Percentiles rank a stretch among this genome's conserved stretches.
Evolutionary conservation across 2,888 invertebrate species (phyloP).

Genomic region (Torymus aiolomorphi): DNA sequence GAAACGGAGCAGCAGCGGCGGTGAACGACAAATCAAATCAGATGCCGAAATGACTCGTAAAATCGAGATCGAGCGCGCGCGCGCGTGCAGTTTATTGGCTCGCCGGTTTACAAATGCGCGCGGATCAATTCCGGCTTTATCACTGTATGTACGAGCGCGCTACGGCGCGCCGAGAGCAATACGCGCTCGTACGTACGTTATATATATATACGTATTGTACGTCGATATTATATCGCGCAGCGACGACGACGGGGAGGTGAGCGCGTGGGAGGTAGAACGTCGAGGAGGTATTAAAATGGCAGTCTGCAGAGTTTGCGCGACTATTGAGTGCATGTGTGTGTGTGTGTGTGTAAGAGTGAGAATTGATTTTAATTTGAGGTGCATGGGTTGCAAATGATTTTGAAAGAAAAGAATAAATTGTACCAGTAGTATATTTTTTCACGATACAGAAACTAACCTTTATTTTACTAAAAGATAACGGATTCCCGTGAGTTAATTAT

Average conservation of each 20-base stretch:
- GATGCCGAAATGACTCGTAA: conserved; percentile 66
- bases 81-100: conserved; percentile 54
- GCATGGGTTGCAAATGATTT: too few species aligned
- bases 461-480: too few species aligned
- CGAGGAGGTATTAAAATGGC: conserved; percentile 8
- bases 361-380: conserved; percentile 24
- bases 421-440: too few species aligned
- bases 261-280: not conserved
- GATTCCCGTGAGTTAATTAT: too few species aligned
- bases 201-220: not conserved
- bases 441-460: too few species aligned
- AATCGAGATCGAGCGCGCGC: conserved; percentile 57
- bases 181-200: conserved; percentile 22
- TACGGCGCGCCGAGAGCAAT: conserved; percentile 28
- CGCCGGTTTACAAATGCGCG: conserved; percentile 64
- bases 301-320: not conserved
- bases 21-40: conserved; percentile 64
- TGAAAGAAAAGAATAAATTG: too few species aligned
- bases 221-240: conserved; percentile 31
- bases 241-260: not conserved
- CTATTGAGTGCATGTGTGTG: too few species aligned
- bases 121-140: conserved; percentile 69
- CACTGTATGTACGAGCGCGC: conserved; percentile 40
- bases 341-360: not conserved
- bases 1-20: not conserved